Evolutionary conservation across 2,888 invertebrate genomes (phyloP).

Genomic region (Lumbricus terrestris): DNA sequence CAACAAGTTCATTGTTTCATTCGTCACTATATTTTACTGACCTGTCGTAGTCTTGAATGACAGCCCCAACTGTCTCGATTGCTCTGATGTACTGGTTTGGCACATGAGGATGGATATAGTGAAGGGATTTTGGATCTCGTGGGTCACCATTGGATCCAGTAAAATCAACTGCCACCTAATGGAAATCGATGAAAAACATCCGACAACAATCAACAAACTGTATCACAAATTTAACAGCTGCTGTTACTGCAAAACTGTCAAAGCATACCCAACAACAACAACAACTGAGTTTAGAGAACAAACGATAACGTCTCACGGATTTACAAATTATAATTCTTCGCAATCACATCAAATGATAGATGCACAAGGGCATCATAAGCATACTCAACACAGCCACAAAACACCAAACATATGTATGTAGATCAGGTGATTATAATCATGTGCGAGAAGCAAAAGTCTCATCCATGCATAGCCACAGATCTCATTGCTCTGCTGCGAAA

Average conservation of each 20-base stretch:
- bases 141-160: slow-evolving; percentile 58
- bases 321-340: background rate
- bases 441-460: too few species aligned
- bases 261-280: background rate
- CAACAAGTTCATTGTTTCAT: too few species aligned
- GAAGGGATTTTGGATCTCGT: slow-evolving; percentile 47
- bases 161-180: slow-evolving; percentile 56
- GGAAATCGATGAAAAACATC: background rate
- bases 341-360: background rate
- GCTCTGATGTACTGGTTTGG: slow-evolving; percentile 57
- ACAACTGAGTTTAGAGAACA: too few species aligned
- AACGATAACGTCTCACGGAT: too few species aligned
- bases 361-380: background rate
- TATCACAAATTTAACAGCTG: too few species aligned
- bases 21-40: too few species aligned
- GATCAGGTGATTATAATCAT: background rate
- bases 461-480: too few species aligned
- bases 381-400: background rate
- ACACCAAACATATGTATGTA: background rate
- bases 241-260: background rate
- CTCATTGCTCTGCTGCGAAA: too few species aligned
- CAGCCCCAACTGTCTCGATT: slow-evolving; percentile 53
- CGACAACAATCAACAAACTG: background rate
- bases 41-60: slow-evolving; percentile 58
- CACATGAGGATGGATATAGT: slow-evolving; percentile 50